Conservation (phyloP, 2,113 vertebrate species). For the Engystomops pustulosus region DNA sequence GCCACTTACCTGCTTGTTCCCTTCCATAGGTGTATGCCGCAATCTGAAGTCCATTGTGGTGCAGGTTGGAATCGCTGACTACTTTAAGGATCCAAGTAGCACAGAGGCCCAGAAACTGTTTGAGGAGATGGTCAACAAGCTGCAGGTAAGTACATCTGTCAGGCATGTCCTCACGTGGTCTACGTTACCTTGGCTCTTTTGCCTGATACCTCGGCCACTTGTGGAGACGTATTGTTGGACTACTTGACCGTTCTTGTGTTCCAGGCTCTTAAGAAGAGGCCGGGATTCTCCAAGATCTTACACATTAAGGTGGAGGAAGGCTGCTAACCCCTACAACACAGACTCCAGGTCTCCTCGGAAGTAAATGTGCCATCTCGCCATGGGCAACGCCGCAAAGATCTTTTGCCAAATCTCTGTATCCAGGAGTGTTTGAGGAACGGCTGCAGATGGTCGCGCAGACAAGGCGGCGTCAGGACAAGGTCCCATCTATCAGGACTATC, state of each 20-base stretch:
- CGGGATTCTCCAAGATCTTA: constrained; percentile 97
- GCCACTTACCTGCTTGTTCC: not conserved
- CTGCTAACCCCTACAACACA: constrained; percentile 81
- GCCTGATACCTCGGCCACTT: too few relatives aligned
- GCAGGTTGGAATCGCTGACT: constrained; percentile 95
- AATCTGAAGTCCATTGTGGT: constrained; percentile 97
- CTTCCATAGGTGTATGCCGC: constrained; percentile 86
- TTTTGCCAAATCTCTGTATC: constrained; percentile 47
- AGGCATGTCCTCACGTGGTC: too few relatives aligned
- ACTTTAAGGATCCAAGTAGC: constrained; percentile 97
- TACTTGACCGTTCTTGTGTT: constrained; percentile 23
- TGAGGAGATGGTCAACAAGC: constrained; percentile 98
- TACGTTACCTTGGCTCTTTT: too few relatives aligned
- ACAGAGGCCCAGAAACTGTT: constrained; percentile 95
- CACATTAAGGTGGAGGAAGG: constrained; percentile 94
- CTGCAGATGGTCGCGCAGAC: constrained; percentile 6
- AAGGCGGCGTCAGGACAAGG: not conserved
- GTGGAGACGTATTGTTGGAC: not conserved
- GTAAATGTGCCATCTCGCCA: constrained; percentile 25
- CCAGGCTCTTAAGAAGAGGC: constrained; percentile 93
- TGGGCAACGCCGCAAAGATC: constrained; percentile 33
- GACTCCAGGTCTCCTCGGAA: constrained; percentile 31
- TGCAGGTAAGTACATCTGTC: constrained; percentile 84
- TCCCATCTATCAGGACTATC: constrained; percentile 1
- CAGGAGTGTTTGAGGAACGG: not conserved